Conservation (phyloP, 2,113 vertebrate genomes). For the Thermophis baileyi region DNA sequence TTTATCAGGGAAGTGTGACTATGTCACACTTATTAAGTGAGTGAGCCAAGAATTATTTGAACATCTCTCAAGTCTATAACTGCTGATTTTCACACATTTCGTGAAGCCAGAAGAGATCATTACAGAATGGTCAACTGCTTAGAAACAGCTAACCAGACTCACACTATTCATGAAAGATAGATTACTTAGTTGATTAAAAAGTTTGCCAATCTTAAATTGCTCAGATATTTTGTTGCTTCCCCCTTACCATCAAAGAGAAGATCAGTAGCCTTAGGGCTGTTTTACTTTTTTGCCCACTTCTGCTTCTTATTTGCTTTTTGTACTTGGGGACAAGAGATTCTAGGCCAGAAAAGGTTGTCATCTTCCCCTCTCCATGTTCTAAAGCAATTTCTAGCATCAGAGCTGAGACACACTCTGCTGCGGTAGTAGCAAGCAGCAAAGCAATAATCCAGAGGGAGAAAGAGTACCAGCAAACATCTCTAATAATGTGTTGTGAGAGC, state of each 20-base stretch:
- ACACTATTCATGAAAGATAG: neutral
- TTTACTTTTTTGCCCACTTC: neutral
- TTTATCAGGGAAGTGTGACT: neutral
- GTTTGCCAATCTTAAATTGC: neutral
- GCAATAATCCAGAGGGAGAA: slow-evolving; percentile 13
- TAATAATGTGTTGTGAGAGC: slow-evolving; percentile 28
- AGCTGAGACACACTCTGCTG: neutral
- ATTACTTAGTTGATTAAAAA: neutral
- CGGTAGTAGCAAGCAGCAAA: slow-evolving; percentile 1
- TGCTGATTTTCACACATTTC: neutral
- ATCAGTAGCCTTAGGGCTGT: neutral
- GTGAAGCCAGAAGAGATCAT: neutral
- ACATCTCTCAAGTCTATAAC: neutral
- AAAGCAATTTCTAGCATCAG: neutral
- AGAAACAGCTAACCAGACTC: neutral
- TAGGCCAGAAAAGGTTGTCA: rapidly evolving
- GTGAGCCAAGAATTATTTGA: neutral
- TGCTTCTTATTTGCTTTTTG: neutral
- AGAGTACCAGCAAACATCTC: slow-evolving; percentile 15
- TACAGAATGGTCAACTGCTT: no score
- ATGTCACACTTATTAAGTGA: neutral
- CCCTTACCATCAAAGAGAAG: neutral
- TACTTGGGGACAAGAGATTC: neutral
- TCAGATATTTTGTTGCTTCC: neutral
- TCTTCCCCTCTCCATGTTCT: neutral